Percentiles rank a stretch among this genome's conserved stretches.
phyloP scores from a whole-genome alignment of 2,888 invertebrate species.

The Oxystoma pomonae region DNA sequence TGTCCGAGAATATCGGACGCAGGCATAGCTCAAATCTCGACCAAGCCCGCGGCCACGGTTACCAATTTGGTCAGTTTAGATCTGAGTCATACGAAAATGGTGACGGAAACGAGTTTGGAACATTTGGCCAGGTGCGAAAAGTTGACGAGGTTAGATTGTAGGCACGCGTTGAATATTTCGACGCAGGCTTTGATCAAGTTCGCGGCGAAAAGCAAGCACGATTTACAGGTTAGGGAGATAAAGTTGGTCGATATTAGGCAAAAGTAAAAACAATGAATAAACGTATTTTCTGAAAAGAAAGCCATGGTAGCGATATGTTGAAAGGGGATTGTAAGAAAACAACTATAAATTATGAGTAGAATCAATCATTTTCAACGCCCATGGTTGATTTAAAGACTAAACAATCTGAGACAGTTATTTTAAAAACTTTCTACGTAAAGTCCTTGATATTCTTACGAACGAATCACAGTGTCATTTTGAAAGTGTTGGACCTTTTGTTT shows the following conservation, averaged over 20 bases:
- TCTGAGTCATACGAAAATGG: conserved; percentile 75
- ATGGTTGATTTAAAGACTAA: conserved; percentile 85
- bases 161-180: conserved; percentile 76
- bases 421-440: conserved; percentile 73
- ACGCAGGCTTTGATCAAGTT: conserved; percentile 81
- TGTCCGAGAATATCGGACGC: conserved; percentile 88
- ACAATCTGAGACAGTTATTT: conserved; percentile 75
- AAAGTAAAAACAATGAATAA: no score
- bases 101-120: conserved; percentile 79
- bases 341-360: conserved; percentile 79
- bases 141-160: conserved; percentile 67
- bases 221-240: conserved; percentile 74
- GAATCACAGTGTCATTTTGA: conserved; percentile 51
- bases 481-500: conserved; percentile 73
- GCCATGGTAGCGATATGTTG: conserved; percentile 44
- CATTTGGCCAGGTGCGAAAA: conserved; percentile 74
- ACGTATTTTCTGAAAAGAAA: no score
- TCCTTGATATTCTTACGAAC: conserved; percentile 75
- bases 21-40: conserved; percentile 82
- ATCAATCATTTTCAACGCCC: conserved; percentile 83
- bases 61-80: conserved; percentile 68
- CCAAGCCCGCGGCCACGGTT: conserved; percentile 67
- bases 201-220: conserved; percentile 74
- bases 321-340: conserved; percentile 82
- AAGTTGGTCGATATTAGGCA: conserved; percentile 61